These are phyloP conservation scores for Phyllotis vaccarum DNA, from an alignment of 2,797 vertebrate species.

Conservation along the genomic window DNA sequence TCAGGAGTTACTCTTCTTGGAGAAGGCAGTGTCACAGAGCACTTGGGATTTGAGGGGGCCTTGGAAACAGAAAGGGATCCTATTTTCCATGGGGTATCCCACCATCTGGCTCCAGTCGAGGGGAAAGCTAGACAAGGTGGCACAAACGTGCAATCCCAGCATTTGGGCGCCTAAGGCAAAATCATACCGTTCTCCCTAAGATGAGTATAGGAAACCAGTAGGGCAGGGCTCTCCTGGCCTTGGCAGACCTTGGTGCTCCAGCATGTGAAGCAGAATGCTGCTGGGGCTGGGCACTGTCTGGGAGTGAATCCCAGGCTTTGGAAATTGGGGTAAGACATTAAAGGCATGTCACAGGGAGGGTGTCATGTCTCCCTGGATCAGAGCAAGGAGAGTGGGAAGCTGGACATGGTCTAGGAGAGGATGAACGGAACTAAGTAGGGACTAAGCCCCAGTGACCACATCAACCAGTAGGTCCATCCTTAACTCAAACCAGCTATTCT, in stretches of 20 bases:
- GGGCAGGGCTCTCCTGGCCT: background rate
- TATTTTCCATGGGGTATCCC: background rate
- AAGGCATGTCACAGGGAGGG: too few species aligned
- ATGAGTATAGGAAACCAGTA: background rate
- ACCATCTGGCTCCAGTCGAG: too few species aligned
- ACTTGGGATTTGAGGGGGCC: background rate
- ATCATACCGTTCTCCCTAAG: background rate
- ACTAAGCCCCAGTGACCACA: background rate
- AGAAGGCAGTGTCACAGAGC: conserved; percentile 2
- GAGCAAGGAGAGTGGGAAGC: background rate
- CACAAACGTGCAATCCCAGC: too few species aligned
- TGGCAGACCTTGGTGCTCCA: background rate
- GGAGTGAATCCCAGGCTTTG: background rate
- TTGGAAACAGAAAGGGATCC: conserved; percentile 2
- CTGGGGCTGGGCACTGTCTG: background rate
- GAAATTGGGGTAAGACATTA: background rate
- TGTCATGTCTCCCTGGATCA: background rate
- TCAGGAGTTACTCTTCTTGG: background rate
- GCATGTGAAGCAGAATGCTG: background rate
- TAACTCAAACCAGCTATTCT: background rate
- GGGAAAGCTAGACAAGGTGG: too few species aligned
- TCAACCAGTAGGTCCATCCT: background rate
- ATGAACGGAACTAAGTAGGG: background rate
- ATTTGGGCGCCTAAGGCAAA: too few species aligned
- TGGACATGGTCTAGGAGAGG: background rate